A percentile compares a stretch with the other conserved stretches of the same genome.
These are phyloP conservation scores for Sebastes schlegelii DNA, from an alignment of 2,113 vertebrate species.

Conservation along the genomic window DNA sequence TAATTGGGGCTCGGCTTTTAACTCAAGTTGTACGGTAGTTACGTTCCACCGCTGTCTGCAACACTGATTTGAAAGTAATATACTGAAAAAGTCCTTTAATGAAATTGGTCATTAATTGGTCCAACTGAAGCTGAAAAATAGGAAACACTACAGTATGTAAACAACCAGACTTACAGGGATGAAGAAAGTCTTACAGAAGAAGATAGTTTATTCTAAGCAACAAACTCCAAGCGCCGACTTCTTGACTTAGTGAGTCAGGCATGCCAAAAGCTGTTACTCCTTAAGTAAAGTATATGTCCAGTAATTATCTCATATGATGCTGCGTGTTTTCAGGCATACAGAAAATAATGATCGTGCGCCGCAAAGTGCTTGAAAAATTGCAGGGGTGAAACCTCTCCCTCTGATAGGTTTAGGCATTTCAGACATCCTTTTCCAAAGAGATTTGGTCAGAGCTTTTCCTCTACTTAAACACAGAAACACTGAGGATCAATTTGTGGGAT, in stretches of 20 bases:
- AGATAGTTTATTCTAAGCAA: constrained; percentile 62
- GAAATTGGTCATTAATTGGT: neutral
- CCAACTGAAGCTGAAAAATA: constrained; percentile 23
- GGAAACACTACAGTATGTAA: constrained; percentile 11
- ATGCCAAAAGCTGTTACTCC: constrained; percentile 73
- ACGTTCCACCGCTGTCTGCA: neutral
- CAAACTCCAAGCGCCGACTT: constrained; percentile 54
- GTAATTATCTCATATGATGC: constrained; percentile 74
- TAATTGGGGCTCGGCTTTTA: neutral
- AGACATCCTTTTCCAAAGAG: constrained; percentile 70
- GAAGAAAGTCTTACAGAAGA: constrained; percentile 40
- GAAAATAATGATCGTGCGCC: constrained; percentile 74
- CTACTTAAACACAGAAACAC: constrained; percentile 67
- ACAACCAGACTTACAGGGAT: constrained; percentile 10
- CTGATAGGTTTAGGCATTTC: constrained; percentile 73
- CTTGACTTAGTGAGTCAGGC: constrained; percentile 65
- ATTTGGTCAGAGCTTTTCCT: constrained; percentile 54
- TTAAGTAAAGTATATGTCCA: constrained; percentile 72
- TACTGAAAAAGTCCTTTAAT: neutral
- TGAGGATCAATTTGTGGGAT: constrained; percentile 77
- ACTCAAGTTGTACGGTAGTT: neutral
- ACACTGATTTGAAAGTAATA: neutral
- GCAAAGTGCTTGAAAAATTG: constrained; percentile 54
- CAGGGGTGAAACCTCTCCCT: constrained; percentile 55
- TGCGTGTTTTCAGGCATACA: constrained; percentile 62